Evolutionary conservation across 1,140 invertebrate genomes (phyloP).

Genomic region (Sipha flava): DNA sequence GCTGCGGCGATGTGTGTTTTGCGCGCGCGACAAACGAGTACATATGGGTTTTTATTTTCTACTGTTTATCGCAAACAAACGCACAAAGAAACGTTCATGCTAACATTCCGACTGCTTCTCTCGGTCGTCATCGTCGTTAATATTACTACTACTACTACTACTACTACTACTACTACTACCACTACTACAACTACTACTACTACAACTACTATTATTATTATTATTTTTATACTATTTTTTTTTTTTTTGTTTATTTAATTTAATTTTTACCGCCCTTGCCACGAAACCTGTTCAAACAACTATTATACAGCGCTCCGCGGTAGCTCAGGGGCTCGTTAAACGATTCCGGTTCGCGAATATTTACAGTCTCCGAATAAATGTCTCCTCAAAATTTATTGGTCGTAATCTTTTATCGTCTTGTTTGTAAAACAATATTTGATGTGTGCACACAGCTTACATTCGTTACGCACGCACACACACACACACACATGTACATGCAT

Average conservation of each 20-base stretch:
- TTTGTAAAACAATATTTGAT: neutral
- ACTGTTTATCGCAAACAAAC: neutral
- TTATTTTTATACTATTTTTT: neutral
- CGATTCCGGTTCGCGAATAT: neutral
- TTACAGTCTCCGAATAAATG: neutral
- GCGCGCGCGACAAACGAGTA: neutral
- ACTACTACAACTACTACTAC: too few relatives aligned
- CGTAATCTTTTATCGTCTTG: neutral
- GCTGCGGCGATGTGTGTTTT: neutral
- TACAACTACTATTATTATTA: constrained; percentile 9
- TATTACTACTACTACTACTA: neutral
- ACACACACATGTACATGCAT: too few relatives aligned
- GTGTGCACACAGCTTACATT: too few relatives aligned
- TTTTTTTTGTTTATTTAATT: neutral
- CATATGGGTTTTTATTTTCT: neutral
- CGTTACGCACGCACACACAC: too few relatives aligned
- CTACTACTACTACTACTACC: too few relatives aligned
- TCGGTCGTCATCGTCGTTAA: neutral
- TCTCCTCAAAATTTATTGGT: neutral
- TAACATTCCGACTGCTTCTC: neutral
- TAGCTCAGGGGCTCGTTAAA: neutral
- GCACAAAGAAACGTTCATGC: neutral
- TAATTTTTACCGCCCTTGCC: neutral
- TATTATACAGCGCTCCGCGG: neutral
- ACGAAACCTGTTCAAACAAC: neutral